phyloP scores from a whole-genome alignment of 1,140 invertebrate species.

The Drosophila bocki region DNA sequence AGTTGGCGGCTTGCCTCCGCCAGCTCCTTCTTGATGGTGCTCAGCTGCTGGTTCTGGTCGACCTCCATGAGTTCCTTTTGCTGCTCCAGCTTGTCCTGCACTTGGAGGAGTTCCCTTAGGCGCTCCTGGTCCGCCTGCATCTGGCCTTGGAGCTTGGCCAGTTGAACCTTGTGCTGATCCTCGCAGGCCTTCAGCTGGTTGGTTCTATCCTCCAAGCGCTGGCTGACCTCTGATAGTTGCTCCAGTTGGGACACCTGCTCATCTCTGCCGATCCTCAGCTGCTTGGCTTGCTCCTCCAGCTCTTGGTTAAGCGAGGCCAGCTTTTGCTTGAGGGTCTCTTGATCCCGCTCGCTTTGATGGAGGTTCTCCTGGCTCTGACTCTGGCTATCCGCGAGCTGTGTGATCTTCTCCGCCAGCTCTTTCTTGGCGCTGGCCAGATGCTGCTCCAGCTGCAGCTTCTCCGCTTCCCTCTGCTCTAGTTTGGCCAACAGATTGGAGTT shows the following conservation, averaged over 20 bases:
- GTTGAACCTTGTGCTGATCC: slow-evolving; percentile 24
- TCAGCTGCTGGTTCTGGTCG: slow-evolving; percentile 20
- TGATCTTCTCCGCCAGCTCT: neutral
- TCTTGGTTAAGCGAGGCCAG: slow-evolving; percentile 29
- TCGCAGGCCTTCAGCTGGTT: slow-evolving; percentile 13
- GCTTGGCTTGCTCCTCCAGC: slow-evolving; percentile 38
- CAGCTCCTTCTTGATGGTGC: slow-evolving; percentile 10
- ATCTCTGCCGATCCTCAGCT: slow-evolving; percentile 3
- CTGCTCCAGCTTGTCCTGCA: slow-evolving; percentile 41
- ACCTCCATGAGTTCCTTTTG: slow-evolving; percentile 37
- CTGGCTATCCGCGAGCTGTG: neutral
- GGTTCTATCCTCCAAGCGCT: slow-evolving; percentile 13
- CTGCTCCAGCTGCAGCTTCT: slow-evolving; percentile 7
- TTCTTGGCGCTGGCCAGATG: neutral
- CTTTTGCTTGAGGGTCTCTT: slow-evolving; percentile 12
- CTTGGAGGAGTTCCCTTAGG: slow-evolving; percentile 20
- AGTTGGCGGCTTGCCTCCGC: slow-evolving; percentile 7
- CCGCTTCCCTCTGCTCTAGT: slow-evolving; percentile 4
- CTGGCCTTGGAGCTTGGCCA: slow-evolving; percentile 15
- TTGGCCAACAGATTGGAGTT: neutral
- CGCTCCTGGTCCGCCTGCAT: slow-evolving; percentile 21
- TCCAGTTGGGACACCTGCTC: slow-evolving; percentile 16
- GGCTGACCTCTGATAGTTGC: slow-evolving; percentile 11
- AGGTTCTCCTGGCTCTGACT: neutral
- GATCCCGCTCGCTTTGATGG: slow-evolving; percentile 5